Evolutionary conservation across 2,113 vertebrate genomes (phyloP), one percentile per base, ranked within the genome.

Genomic region (Sylvietta virens): DNA sequence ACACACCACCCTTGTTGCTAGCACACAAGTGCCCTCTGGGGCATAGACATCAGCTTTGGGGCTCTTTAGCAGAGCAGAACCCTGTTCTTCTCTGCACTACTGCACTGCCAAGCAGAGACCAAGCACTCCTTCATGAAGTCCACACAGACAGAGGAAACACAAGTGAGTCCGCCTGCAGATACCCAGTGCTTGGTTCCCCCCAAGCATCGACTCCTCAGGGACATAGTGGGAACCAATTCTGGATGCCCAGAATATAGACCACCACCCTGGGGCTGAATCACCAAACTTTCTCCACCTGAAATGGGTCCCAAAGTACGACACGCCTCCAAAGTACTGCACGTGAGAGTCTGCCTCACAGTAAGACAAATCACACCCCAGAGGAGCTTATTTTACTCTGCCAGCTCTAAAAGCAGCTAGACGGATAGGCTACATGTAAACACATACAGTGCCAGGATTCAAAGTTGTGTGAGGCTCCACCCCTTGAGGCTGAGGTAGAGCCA

Each of bases 401-500:
- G 4, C 39, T 81, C 50, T 44, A 73, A 83, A 93, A 88, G 9
- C 50, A 80, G 81, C 37, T 73, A 92, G 71, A 83, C 0, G 0
- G 66, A 82, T 23, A 88, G 39, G 56, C 54, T 97, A 54, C 33
- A 42, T 47, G 39, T 81, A 93, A 94, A 93, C 58, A 90, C 0
- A 1, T 66, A 86, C 44, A 42, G 51, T 88, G 82, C 67, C 82
- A 92, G 92, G 30, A 90, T 90, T 88, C 27, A 69, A 67, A 95
- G 60, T 35, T 82, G 33, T 79, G 58, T 85, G 64, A 96, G 56
- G 76, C 81, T 86, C 86, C 64, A 73, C 67, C 51, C 88, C 81
- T 81, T 83, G 42, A 86, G 86, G 40, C 30, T 77, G 64, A 93
- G 71, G 79, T 80, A 93, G 85, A 90, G 92, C 71, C 95, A 94